These are phyloP conservation scores for Neelides folsomi DNA, from an alignment of 2,888 invertebrate species.

Conservation along the genomic window DNA sequence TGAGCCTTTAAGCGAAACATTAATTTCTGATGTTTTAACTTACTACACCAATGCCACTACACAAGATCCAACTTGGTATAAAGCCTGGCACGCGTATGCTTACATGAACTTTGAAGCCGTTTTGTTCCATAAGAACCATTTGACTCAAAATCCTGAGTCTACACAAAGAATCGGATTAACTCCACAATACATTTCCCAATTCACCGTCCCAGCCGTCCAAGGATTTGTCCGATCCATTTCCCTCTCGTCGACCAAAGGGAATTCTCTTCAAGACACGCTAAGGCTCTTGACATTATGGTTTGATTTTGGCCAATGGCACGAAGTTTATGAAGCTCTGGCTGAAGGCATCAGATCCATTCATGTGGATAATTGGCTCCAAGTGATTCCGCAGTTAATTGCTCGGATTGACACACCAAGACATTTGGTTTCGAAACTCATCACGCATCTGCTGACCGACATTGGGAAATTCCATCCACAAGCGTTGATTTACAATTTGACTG, in stretches of 20 bases:
- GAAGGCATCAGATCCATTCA: constrained; percentile 87
- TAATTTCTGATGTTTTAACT: constrained; percentile 58
- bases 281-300: constrained; percentile 94
- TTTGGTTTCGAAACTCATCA: constrained; percentile 77
- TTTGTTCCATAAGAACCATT: constrained; percentile 47
- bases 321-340: constrained; percentile 82
- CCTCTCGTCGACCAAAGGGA: constrained; percentile 50
- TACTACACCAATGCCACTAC: constrained; percentile 73
- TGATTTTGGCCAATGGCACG: constrained; percentile 86
- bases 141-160: constrained; percentile 25
- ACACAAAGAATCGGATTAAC: constrained; percentile 21
- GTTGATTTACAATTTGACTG: constrained; percentile 90
- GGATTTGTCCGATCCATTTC: constrained; percentile 94
- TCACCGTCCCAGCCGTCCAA: constrained; percentile 84
- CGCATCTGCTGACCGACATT: constrained; percentile 85
- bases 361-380: constrained; percentile 97
- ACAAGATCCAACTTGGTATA: constrained; percentile 78
- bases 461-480: constrained; percentile 97
- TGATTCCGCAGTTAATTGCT: constrained; percentile 96
- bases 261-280: constrained; percentile 89
- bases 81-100: constrained; percentile 97
- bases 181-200: constrained; percentile 52
- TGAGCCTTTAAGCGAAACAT: constrained; percentile 62
- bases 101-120: constrained; percentile 96
- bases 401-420: constrained; percentile 87